Evolutionary conservation across 2,113 vertebrate genomes (phyloP).

Genomic region (Cyanoramphus novaezelandiae): DNA sequence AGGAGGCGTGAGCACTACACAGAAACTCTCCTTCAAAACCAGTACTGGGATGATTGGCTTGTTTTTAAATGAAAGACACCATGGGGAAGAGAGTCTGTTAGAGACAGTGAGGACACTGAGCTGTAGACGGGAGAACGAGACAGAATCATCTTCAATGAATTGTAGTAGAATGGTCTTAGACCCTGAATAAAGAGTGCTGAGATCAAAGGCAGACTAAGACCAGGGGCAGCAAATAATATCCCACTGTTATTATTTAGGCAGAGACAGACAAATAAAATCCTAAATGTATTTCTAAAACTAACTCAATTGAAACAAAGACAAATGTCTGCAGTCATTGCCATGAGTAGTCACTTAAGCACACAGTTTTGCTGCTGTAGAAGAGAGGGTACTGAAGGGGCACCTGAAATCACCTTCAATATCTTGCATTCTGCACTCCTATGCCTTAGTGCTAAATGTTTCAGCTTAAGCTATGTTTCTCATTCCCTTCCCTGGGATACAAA

Average conservation of each 20-base stretch:
- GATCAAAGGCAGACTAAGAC: neutral
- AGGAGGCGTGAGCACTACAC: neutral
- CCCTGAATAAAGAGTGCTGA: neutral
- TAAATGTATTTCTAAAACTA: neutral
- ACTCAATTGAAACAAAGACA: neutral
- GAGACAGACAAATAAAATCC: neutral
- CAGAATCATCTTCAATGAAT: neutral
- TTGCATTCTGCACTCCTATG: neutral
- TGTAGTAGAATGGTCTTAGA: neutral
- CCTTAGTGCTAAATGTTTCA: neutral
- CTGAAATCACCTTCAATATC: neutral
- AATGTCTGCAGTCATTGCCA: neutral
- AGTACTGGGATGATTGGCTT: neutral
- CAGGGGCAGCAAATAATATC: neutral
- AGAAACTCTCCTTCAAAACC: neutral
- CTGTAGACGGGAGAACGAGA: neutral
- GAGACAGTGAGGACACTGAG: neutral
- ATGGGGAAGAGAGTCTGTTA: neutral
- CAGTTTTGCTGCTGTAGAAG: neutral
- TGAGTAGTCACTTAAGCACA: neutral
- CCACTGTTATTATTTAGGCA: neutral
- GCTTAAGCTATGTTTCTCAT: neutral
- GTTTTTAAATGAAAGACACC: neutral
- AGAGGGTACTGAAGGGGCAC: neutral
- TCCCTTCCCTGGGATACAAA: neutral